Evolutionary conservation across 1,140 invertebrate genomes (phyloP).

Genomic region (Eriosoma lanigerum): DNA sequence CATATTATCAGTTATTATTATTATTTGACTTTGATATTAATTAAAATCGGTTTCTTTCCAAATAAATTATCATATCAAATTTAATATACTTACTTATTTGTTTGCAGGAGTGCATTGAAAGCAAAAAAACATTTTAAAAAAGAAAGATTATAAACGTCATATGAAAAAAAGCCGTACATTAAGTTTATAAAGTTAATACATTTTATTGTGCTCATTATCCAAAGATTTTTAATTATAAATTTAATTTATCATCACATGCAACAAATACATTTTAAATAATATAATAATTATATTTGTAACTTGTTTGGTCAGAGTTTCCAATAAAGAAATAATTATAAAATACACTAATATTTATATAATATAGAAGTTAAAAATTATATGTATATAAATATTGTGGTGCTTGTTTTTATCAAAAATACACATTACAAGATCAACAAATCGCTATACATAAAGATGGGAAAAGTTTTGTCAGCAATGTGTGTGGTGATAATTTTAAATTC

Average conservation of each 20-base stretch:
- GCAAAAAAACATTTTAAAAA: conserved; percentile 31
- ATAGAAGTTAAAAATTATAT: conserved; percentile 34
- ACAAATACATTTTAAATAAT: conserved; percentile 35
- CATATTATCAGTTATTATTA: no score
- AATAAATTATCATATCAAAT: neutral
- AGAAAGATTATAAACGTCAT: conserved; percentile 34
- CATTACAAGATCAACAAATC: conserved; percentile 13
- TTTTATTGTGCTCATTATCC: conserved; percentile 47
- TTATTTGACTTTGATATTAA: no score
- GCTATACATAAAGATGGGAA: conserved; percentile 40
- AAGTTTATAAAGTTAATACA: neutral
- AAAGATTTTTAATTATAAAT: conserved; percentile 47
- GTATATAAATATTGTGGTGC: conserved; percentile 43
- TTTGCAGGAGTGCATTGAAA: conserved; percentile 5
- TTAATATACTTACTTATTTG: neutral
- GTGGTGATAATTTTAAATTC: conserved; percentile 43
- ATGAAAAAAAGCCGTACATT: conserved; percentile 27
- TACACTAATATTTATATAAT: conserved; percentile 34
- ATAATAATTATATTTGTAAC: conserved; percentile 38
- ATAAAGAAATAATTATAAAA: conserved; percentile 38
- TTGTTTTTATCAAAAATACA: conserved; percentile 35
- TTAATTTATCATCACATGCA: conserved; percentile 34
- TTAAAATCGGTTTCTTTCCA: no score
- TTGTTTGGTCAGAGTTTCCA: conserved; percentile 32
- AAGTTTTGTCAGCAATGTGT: conserved; percentile 29